These are phyloP conservation scores for Callaeas wilsoni DNA, from an alignment of 2,113 vertebrate species.

Conservation along the genomic window DNA sequence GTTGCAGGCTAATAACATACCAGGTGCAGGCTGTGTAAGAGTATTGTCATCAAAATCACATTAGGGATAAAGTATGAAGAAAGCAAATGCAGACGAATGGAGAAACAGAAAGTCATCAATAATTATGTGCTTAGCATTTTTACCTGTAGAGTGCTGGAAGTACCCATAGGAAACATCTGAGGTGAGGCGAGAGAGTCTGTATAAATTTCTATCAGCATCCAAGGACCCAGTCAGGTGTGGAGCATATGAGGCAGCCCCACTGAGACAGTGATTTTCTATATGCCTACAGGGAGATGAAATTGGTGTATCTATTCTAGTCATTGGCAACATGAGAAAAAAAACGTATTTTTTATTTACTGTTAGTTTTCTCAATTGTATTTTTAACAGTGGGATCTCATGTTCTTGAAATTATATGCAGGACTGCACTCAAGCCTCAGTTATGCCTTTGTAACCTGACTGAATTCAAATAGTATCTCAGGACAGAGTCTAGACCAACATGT, in stretches of 20 bases:
- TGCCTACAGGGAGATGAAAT: not conserved
- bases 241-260: not conserved
- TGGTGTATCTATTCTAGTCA: not conserved
- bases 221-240: not conserved
- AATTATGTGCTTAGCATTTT: not conserved
- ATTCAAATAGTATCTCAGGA: not conserved
- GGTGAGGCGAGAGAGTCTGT: fast-evolving
- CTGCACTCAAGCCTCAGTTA: not conserved
- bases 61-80: not conserved
- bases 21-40: not conserved
- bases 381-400: not conserved
- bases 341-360: not conserved
- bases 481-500: not conserved
- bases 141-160: not conserved
- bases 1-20: not conserved
- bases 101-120: not conserved
- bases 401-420: not conserved
- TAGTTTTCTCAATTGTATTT: not conserved
- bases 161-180: not conserved
- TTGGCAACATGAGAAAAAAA: not conserved
- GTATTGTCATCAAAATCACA: not conserved
- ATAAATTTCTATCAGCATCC: not conserved
- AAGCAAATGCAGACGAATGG: not conserved
- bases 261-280: not conserved
- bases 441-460: not conserved